These are phyloP conservation scores for Lucilia sericata DNA, from an alignment of 1,140 invertebrate genomes.

Conservation along the genomic window DNA sequence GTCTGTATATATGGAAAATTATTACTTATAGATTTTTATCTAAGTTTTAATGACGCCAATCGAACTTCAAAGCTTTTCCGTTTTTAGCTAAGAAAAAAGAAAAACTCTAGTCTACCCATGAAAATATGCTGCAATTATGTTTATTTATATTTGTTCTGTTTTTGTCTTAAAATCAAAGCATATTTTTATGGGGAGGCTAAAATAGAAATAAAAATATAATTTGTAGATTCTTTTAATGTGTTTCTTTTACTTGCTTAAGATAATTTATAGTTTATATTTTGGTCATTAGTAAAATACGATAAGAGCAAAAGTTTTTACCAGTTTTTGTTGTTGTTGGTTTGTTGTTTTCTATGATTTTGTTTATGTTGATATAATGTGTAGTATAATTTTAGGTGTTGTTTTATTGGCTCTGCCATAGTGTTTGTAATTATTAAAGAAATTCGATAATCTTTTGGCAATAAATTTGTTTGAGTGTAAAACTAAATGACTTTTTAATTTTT, in stretches of 20 bases:
- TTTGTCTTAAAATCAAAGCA: constrained; percentile 37
- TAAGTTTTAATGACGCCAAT: constrained; percentile 46
- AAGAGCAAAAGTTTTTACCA: constrained; percentile 34
- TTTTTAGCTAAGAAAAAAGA: constrained; percentile 15
- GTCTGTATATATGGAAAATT: not conserved
- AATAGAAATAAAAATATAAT: not conserved
- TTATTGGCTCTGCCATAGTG: not conserved
- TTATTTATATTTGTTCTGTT: not conserved
- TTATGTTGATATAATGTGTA: not conserved
- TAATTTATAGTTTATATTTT: constrained; percentile 44
- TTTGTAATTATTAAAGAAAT: constrained; percentile 46
- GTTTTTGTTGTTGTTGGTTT: not conserved
- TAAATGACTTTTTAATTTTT: constrained; percentile 12
- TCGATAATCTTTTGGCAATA: constrained; percentile 48
- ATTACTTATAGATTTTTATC: constrained; percentile 45
- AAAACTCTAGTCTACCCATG: not conserved
- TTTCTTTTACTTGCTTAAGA: not conserved
- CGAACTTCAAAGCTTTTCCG: constrained; percentile 47
- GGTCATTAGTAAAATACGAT: constrained; percentile 41
- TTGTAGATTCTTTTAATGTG: constrained; percentile 41
- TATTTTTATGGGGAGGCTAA: constrained; percentile 38
- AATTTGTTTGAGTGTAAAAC: constrained; percentile 29
- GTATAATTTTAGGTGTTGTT: constrained; percentile 35
- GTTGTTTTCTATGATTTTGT: not conserved
- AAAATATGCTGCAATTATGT: constrained; percentile 41